Evolutionary conservation across 2,113 vertebrate species (phyloP), one percentile per base, ranked within the genome.

Genomic region (Pterophyllum scalare): DNA sequence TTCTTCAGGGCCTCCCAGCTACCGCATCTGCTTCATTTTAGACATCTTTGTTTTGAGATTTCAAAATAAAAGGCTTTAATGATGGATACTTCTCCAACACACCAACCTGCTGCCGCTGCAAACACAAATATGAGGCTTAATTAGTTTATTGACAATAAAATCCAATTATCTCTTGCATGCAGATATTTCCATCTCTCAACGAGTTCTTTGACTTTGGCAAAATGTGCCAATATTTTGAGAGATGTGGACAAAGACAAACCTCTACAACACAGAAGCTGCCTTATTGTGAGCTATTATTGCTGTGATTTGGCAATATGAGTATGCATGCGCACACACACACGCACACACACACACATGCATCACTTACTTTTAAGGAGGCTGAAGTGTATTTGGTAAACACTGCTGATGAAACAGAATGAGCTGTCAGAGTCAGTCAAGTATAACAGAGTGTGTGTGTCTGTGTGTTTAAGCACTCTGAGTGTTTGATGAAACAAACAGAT

Each of bases 321-420:
- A 13, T 26, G 2, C 60, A 7, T 3, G 26, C 26, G 20, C 15
- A 8, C 17, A 52, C 43, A 46, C 43, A 15, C 43, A 46, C 59
- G 31, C 43, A 46, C 43, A 54, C 35, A 31, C 70, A 14, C 35
- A 35, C 22, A 6, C 52, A 19, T 19, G 22, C 80, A 43, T 64
- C 2, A 75, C 24, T 15, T 10, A 43, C 62, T 49, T 52, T 80
- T n/a, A 38, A 87, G 46, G 86, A 88, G 75, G 85, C 5, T 1
- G 33, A 79, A 81, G 80, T 7, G 83, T 84, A 77, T 83, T 89
- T 85, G 28, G 77, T 83, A 81, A 91, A 87, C 80, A 82, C 24
- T n/a, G 76, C 54, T 15, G 24, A 15, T 83, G 81, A 85, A 84
- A 86, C 80, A 65, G 77, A 87, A 46, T 5, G 31, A 77, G 52